A percentile compares a stretch with the other conserved stretches of the same genome.
Conservation (phyloP, 1,140 invertebrate genomes). For the Chrysopa pallens region DNA sequence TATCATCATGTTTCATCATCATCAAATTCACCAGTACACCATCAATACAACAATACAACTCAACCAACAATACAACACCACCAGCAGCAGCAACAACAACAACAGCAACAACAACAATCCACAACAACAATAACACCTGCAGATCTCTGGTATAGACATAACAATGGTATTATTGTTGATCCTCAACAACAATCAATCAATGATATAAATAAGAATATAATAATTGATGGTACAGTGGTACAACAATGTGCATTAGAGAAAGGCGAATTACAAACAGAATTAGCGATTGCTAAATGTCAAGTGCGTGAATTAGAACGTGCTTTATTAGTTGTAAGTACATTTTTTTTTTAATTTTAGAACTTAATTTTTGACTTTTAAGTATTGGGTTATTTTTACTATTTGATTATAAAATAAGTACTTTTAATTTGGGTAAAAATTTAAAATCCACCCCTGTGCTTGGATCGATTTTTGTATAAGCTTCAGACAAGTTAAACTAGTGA, state of each 20-base stretch:
- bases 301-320: conserved; percentile 16
- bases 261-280: conserved; percentile 14
- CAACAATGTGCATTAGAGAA: conserved; percentile 5
- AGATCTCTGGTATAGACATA: background rate
- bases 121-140: background rate
- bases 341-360: conserved; percentile 1
- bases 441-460: background rate
- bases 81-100: background rate
- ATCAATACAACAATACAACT: background rate
- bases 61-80: background rate
- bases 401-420: too few species aligned
- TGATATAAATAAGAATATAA: conserved; percentile 2
- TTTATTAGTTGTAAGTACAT: conserved; percentile 10
- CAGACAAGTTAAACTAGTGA: conserved; percentile 7
- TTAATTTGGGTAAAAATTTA: too few species aligned
- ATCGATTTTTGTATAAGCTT: conserved; percentile 5
- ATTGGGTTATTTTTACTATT: too few species aligned
- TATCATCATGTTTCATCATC: conserved; percentile 25
- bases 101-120: background rate
- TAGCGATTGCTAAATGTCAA: conserved; percentile 20
- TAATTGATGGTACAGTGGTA: conserved; percentile 4
- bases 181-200: conserved; percentile 10
- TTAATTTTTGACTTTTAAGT: too few species aligned
- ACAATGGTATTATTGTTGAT: conserved; percentile 23
- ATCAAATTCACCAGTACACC: conserved; percentile 14